A percentile compares a stretch with the other conserved stretches of the same genome.
Conservation (phyloP, 2,888 invertebrate species). For the Athrips mouffetella region DNA sequence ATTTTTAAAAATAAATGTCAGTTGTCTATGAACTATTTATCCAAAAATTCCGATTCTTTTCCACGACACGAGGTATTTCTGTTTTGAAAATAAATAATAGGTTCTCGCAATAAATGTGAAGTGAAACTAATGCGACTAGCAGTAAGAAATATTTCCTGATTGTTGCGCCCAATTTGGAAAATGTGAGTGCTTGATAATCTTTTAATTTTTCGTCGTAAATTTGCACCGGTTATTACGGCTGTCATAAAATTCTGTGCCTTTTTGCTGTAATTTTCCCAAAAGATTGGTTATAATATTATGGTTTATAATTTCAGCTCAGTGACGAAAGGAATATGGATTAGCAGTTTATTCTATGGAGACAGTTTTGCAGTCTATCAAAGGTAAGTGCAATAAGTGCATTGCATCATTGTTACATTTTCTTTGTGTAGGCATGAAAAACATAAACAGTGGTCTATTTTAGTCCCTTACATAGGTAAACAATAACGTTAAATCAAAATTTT, state of each 20-base stretch:
- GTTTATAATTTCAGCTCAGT: conserved; percentile 30
- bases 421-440: not conserved
- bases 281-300: conserved; percentile 10
- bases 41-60: conserved; percentile 15
- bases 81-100: conserved; percentile 37
- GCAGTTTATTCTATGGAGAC: conserved; percentile 43
- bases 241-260: not conserved
- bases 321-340: conserved; percentile 34
- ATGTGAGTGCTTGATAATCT: conserved; percentile 12
- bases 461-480: not conserved
- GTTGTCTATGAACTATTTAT: conserved; percentile 15
- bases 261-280: conserved; percentile 7
- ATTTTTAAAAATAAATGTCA: conserved; percentile 1
- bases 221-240: conserved; percentile 17
- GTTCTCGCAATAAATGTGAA: conserved; percentile 16
- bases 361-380: conserved; percentile 37
- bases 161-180: not conserved
- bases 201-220: not conserved
- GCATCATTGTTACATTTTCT: conserved; percentile 23
- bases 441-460: not conserved
- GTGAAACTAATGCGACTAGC: not conserved
- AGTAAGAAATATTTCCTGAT: not conserved
- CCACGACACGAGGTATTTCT: conserved; percentile 43
- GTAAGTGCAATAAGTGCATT: conserved; percentile 34
- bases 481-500: not conserved